These are phyloP conservation scores for Herpailurus yagouaroundi DNA, from an alignment of 2,113 vertebrate species.

Conservation along the genomic window DNA sequence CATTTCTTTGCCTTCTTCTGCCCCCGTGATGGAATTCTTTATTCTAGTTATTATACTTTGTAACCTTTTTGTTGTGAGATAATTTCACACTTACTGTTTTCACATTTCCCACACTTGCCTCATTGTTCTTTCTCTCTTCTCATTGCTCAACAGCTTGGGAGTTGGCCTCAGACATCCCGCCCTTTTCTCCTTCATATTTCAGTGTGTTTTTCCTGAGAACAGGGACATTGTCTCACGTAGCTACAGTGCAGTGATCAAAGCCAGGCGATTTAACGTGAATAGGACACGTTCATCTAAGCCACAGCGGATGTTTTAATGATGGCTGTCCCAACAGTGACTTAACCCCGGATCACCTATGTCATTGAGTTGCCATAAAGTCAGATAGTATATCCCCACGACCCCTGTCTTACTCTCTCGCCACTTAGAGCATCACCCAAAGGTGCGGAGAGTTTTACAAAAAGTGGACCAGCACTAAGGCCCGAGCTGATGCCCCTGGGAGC, in stretches of 20 bases:
- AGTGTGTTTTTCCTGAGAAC: not conserved
- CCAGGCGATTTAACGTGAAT: not conserved
- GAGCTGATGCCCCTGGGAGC: not conserved
- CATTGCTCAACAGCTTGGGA: not conserved
- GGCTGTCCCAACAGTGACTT: not conserved
- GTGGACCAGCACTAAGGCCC: not conserved
- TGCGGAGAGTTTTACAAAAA: not conserved
- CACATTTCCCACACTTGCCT: not conserved
- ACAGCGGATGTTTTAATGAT: rapidly evolving
- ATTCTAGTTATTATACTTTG: not conserved
- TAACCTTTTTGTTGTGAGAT: not conserved
- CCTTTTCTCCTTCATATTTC: not conserved
- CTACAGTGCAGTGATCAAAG: not conserved
- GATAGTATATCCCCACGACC: not conserved
- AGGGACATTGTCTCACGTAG: not conserved
- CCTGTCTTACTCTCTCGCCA: not conserved
- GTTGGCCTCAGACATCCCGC: rapidly evolving
- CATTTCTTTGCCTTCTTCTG: not conserved
- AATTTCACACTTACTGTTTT: not conserved
- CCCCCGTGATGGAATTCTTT: not conserved
- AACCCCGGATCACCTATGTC: rapidly evolving
- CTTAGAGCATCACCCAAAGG: not conserved
- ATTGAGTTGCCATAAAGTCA: not conserved
- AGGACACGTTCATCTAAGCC: rapidly evolving
- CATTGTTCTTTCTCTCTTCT: not conserved